A percentile compares a stretch with the other conserved stretches of the same genome.
Conservation (phyloP, 2,113 vertebrate genomes). For the Castor canadensis region DNA sequence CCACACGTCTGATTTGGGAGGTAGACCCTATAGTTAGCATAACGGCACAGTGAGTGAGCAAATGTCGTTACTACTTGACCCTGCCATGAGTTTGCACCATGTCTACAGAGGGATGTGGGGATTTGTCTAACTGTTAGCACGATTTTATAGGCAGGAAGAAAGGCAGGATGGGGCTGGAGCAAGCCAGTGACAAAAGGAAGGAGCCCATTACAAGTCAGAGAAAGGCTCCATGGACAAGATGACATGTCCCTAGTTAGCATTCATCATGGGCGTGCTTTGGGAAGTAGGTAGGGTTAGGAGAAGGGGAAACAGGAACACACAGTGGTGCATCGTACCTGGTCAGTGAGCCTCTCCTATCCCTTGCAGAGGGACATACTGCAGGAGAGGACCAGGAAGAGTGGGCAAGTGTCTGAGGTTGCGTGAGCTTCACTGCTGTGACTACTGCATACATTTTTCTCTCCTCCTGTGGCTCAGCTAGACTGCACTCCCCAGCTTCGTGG, state of each 20-base stretch:
- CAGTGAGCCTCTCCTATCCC: not conserved
- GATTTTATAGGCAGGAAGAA: not conserved
- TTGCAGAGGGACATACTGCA: not conserved
- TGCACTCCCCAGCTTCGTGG: not conserved
- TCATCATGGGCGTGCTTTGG: not conserved
- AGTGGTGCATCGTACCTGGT: too few relatives aligned
- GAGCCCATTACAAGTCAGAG: not conserved
- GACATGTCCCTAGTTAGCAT: not conserved
- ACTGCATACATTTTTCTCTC: not conserved
- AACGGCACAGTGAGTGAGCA: not conserved
- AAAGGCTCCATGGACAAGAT: not conserved
- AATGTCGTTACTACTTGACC: not conserved
- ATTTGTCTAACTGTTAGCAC: not conserved
- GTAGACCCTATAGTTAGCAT: not conserved
- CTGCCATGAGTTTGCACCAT: not conserved
- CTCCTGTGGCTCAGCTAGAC: not conserved
- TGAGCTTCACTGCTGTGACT: not conserved
- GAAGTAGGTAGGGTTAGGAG: not conserved
- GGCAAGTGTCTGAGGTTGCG: not conserved
- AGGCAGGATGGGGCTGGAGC: not conserved
- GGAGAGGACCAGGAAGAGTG: not conserved
- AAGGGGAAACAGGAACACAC: not conserved
- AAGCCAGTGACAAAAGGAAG: not conserved
- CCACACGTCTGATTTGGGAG: not conserved
- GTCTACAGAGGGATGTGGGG: not conserved